A percentile compares a stretch with the other conserved stretches of the same genome.
Evolutionary conservation across 92 coral and sea anemone genomes (phyloP).

Genomic region (Epizoanthus scotinus): DNA sequence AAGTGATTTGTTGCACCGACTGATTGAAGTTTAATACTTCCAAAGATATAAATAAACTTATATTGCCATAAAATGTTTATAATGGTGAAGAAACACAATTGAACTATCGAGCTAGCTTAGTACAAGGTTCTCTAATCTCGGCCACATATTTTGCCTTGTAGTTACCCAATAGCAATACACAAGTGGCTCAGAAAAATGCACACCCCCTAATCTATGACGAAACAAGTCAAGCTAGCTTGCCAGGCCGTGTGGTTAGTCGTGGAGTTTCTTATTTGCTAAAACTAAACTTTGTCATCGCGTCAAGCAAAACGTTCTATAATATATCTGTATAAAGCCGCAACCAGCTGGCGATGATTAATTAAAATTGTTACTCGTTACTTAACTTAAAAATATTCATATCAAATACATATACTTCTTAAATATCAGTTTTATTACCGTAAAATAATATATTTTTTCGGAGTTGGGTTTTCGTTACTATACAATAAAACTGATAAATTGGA

Average conservation of each 20-base stretch:
- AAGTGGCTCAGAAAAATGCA: slow-evolving; percentile 16
- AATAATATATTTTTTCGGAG: too few relatives aligned
- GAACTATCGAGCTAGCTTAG: background rate
- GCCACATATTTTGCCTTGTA: slow-evolving; percentile 19
- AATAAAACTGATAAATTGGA: too few relatives aligned
- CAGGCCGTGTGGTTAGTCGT: slow-evolving; percentile 6
- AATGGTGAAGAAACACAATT: too few relatives aligned
- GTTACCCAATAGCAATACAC: background rate
- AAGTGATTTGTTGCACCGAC: too few relatives aligned
- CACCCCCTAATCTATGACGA: slow-evolving; percentile 8
- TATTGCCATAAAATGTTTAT: background rate
- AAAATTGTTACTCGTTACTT: too few relatives aligned
- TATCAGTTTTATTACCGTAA: too few relatives aligned
- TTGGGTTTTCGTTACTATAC: too few relatives aligned
- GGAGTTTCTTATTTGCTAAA: background rate
- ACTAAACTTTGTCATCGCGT: background rate
- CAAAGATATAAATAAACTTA: too few relatives aligned
- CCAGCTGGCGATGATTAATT: too few relatives aligned
- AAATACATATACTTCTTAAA: too few relatives aligned
- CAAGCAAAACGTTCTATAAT: background rate
- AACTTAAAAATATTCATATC: too few relatives aligned
- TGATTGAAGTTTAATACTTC: too few relatives aligned
- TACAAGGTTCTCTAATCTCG: background rate
- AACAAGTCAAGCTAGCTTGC: slow-evolving; percentile 3
- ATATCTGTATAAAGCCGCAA: background rate